These are phyloP conservation scores for Oxyscelio sp. DNA, from an alignment of 2,888 invertebrate species.

Conservation along the genomic window DNA sequence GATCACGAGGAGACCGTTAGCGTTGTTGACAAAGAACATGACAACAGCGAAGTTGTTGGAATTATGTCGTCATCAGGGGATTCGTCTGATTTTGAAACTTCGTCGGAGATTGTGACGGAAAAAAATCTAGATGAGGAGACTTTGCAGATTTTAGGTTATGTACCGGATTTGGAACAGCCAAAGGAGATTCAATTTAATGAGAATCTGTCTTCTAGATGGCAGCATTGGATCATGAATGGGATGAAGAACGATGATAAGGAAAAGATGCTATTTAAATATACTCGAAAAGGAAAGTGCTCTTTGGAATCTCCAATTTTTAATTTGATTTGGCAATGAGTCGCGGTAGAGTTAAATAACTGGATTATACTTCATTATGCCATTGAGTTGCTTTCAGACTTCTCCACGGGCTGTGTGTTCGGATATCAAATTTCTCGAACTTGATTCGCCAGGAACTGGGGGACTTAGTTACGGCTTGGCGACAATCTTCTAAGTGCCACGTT, in stretches of 20 bases:
- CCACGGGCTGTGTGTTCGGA: no score
- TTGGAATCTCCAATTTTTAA: no score
- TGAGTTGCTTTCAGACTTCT: no score
- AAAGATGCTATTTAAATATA: not conserved
- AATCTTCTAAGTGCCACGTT: slow-evolving; percentile 77
- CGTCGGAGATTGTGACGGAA: no score
- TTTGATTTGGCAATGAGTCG: no score
- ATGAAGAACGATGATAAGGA: slow-evolving; percentile 2
- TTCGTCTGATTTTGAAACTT: no score
- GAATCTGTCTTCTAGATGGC: not conserved
- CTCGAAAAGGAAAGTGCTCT: not conserved
- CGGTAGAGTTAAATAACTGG: no score
- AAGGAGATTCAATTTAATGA: not conserved
- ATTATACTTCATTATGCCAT: no score
- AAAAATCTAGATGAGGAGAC: slow-evolving; percentile 2
- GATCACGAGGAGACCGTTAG: slow-evolving; percentile 10
- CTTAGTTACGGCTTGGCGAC: slow-evolving; percentile 61
- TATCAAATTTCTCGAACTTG: no score
- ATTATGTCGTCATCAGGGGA: no score
- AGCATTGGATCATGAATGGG: slow-evolving; percentile 1
- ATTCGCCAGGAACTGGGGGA: slow-evolving; percentile 63
- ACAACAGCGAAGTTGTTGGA: no score
- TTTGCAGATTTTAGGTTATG: slow-evolving; percentile 17
- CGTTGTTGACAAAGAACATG: no score
- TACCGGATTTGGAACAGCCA: slow-evolving; percentile 4